A percentile compares a stretch with the other conserved stretches of the same genome.
phyloP scores from a whole-genome alignment of 1,140 invertebrate genomes.

The Plutomurus gul region DNA sequence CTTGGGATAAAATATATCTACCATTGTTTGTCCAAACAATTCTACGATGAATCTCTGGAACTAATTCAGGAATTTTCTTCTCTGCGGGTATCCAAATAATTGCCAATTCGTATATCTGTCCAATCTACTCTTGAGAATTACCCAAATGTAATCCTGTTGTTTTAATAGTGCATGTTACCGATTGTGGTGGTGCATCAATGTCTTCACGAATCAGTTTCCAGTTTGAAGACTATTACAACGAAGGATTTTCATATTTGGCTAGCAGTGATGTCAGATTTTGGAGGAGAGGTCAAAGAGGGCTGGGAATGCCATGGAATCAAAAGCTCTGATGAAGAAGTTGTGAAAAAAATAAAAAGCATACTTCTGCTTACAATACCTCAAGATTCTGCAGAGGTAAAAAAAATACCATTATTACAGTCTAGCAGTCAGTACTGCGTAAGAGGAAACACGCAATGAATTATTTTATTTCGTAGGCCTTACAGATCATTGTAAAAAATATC shows the following conservation, averaged over 20 bases:
- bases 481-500: not conserved
- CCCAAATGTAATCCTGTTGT: no score
- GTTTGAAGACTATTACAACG: not conserved
- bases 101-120: not conserved
- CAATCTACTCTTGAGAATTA: not conserved
- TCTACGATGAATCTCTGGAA: conserved; percentile 29
- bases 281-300: not conserved
- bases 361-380: not conserved
- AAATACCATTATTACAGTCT: not conserved
- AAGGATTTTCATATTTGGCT: not conserved
- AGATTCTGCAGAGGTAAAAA: not conserved
- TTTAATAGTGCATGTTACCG: conserved; percentile 8
- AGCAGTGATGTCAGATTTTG: not conserved
- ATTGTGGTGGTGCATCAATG: conserved; percentile 12
- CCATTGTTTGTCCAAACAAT: conserved; percentile 1
- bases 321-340: not conserved
- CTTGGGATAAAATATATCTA: conserved; percentile 42
- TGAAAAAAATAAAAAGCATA: not conserved
- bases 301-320: not conserved
- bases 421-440: no score
- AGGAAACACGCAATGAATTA: not conserved
- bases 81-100: not conserved
- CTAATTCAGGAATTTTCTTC: not conserved
- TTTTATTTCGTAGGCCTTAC: not conserved
- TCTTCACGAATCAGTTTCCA: not conserved